phyloP scores from a whole-genome alignment of 2,113 vertebrate genomes.

The Reinhardtius hippoglossoides region DNA sequence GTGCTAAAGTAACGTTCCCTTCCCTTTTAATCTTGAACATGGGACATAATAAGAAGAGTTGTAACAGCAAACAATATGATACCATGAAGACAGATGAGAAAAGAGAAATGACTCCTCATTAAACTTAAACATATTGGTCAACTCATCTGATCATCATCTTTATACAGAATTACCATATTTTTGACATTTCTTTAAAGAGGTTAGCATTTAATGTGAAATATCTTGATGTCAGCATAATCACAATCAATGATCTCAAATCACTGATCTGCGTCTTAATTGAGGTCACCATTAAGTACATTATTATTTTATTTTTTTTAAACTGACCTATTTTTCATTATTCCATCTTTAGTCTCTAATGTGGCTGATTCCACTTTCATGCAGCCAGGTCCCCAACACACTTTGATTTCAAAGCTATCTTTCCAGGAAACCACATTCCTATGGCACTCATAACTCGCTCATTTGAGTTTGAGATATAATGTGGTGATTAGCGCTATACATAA shows the following conservation, averaged over 20 bases:
- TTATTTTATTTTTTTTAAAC: too few species aligned
- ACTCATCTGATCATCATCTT: too few species aligned
- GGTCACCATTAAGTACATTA: neutral
- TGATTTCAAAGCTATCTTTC: neutral
- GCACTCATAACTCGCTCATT: conserved; percentile 4
- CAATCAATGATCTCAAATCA: neutral
- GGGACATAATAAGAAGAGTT: too few species aligned
- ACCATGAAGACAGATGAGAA: too few species aligned
- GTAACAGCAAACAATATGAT: too few species aligned
- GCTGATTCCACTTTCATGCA: neutral
- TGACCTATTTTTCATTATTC: neutral
- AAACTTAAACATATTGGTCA: too few species aligned
- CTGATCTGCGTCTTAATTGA: neutral
- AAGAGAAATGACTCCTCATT: too few species aligned
- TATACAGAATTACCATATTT: too few species aligned
- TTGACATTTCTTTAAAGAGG: too few species aligned
- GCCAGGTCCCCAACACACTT: neutral
- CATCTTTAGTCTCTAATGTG: neutral
- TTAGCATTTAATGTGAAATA: neutral
- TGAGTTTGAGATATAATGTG: conserved; percentile 35
- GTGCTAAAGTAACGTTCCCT: too few species aligned
- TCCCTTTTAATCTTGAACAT: too few species aligned
- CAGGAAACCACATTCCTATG: conserved; percentile 29
- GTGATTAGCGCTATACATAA: conserved; percentile 42
- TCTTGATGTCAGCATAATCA: neutral